These are phyloP conservation scores for Himalopsyche japonica DNA, from an alignment of 2,888 invertebrate genomes.

Conservation along the genomic window DNA sequence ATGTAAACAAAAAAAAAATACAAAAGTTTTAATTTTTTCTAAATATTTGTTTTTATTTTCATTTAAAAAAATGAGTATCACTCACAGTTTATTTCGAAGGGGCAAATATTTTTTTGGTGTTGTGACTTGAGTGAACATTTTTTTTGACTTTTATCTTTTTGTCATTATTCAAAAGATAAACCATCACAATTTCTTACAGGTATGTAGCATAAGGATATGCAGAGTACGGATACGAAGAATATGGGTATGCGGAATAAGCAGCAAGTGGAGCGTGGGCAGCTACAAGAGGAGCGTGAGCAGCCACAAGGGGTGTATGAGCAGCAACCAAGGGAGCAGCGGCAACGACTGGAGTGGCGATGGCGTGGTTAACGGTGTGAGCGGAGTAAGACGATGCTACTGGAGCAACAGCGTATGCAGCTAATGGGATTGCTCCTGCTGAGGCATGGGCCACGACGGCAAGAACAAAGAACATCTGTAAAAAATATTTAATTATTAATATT, in stretches of 20 bases:
- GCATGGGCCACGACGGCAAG: slow-evolving; percentile 46
- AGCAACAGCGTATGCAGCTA: slow-evolving; percentile 57
- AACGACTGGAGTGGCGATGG: slow-evolving; percentile 68
- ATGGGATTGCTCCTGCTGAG: slow-evolving; percentile 50
- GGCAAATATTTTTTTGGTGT: too few species aligned
- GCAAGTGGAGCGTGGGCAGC: slow-evolving; percentile 2
- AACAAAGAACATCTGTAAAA: slow-evolving; percentile 53
- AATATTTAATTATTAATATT: not conserved
- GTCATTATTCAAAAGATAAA: too few species aligned
- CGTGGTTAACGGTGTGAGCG: slow-evolving; percentile 75
- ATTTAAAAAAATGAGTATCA: too few species aligned
- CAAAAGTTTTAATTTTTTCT: too few species aligned
- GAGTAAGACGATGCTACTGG: slow-evolving; percentile 78
- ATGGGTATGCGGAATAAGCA: slow-evolving; percentile 28
- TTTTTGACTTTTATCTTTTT: too few species aligned
- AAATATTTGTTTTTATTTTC: too few species aligned
- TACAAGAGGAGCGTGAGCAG: slow-evolving; percentile 39
- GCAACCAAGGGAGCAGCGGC: slow-evolving; percentile 48
- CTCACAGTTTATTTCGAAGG: too few species aligned
- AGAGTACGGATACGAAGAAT: slow-evolving; percentile 24
- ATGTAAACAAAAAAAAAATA: too few species aligned
- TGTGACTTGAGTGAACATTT: too few species aligned
- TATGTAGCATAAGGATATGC: not conserved
- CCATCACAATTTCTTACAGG: too few species aligned
- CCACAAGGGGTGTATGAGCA: slow-evolving; percentile 42